Evolutionary conservation across 1,140 invertebrate species (phyloP).

Genomic region (Copidosoma floridanum): DNA sequence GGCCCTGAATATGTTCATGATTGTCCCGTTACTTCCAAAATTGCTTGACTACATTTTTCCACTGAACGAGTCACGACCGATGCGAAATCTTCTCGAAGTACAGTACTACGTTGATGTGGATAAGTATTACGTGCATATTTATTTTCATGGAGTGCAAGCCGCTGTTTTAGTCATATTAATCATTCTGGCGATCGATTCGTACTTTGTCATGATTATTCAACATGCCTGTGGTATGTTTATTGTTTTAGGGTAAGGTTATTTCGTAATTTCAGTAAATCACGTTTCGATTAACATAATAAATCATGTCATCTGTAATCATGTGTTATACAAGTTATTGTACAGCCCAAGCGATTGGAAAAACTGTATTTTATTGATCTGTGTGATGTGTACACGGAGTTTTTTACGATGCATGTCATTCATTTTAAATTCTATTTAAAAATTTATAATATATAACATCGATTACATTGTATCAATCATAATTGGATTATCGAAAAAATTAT

Average conservation of each 20-base stretch:
- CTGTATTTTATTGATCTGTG: too few species aligned
- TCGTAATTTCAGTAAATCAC: too few species aligned
- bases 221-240: slow-evolving; percentile 11
- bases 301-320: too few species aligned
- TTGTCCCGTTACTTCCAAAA: not conserved
- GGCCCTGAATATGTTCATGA: not conserved
- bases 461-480: too few species aligned
- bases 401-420: too few species aligned
- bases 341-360: too few species aligned
- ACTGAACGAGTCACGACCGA: not conserved
- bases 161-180: not conserved
- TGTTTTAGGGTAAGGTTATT: slow-evolving; percentile 16
- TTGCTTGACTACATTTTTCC: not conserved
- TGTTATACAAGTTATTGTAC: too few species aligned
- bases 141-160: slow-evolving; percentile 3
- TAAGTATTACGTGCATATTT: slow-evolving; percentile 6
- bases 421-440: too few species aligned
- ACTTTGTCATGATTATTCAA: not conserved
- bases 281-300: too few species aligned
- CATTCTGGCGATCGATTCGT: not conserved
- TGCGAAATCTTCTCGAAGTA: not conserved
- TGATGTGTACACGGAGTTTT: too few species aligned
- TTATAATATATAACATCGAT: too few species aligned
- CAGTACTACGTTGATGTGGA: slow-evolving; percentile 1
- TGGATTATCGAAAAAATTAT: too few species aligned